Evolutionary conservation across 1,140 invertebrate species (phyloP).

Genomic region (Liolophura sinensis): DNA sequence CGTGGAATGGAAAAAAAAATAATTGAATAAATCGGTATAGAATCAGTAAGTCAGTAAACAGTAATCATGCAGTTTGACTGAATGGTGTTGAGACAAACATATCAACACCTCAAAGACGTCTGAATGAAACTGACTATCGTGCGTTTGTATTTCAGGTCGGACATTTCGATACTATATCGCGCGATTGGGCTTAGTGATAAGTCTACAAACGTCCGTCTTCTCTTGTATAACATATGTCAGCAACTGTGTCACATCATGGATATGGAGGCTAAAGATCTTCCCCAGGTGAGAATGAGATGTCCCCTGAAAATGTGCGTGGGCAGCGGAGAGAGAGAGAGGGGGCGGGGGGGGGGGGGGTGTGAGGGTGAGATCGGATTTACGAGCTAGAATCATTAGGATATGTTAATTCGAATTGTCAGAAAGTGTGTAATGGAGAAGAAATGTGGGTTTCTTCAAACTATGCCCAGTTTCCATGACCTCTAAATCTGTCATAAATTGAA

Average conservation of each 20-base stretch:
- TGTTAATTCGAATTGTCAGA: background rate
- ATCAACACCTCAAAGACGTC: no score
- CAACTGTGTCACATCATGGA: conserved; percentile 43
- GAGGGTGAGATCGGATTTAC: background rate
- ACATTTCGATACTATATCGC: no score
- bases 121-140: no score
- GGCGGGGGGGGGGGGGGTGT: no score
- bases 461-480: background rate
- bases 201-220: conserved; percentile 62
- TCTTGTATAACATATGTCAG: conserved; percentile 40
- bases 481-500: no score
- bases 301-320: background rate
- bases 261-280: conserved; percentile 61
- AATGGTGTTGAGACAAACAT: background rate
- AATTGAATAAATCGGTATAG: no score
- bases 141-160: no score
- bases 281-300: conserved; percentile 35
- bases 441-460: background rate
- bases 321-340: background rate
- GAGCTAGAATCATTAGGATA: background rate
- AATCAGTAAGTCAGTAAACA: background rate
- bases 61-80: background rate
- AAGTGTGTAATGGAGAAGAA: background rate
- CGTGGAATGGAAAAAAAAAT: no score
- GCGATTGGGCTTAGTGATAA: conserved; percentile 67